These are phyloP conservation scores for Eupleurogrammus muticus DNA, from an alignment of 2,797 vertebrate genomes.

Conservation along the genomic window DNA sequence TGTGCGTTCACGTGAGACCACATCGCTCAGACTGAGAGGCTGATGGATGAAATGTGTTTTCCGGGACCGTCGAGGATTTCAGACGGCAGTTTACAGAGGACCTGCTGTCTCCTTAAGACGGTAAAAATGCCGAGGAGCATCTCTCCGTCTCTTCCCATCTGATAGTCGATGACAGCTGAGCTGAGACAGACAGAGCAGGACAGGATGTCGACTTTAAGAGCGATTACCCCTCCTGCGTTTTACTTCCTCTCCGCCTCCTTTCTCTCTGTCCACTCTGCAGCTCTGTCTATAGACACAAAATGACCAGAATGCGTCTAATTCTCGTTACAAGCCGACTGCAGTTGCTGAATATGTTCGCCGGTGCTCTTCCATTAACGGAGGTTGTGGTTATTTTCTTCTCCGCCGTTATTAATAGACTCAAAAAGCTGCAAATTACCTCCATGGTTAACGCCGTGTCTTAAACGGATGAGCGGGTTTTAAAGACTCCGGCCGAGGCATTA, in stretches of 20 bases:
- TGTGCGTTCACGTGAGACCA: no score
- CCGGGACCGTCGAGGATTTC: neutral
- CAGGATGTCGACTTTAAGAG: constrained; percentile 47
- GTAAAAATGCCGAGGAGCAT: constrained; percentile 45
- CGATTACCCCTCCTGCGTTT: constrained; percentile 48
- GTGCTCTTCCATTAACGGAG: constrained; percentile 10
- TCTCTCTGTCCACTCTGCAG: constrained; percentile 1
- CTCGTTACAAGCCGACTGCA: neutral
- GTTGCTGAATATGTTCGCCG: no score
- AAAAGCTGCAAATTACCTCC: constrained; percentile 44
- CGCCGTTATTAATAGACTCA: constrained; percentile 51
- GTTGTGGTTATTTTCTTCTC: constrained; percentile 47
- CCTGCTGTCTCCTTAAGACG: constrained; percentile 13
- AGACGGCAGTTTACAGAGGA: constrained; percentile 14
- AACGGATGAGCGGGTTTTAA: constrained; percentile 59
- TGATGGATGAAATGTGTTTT: neutral
- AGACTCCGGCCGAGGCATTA: constrained; percentile 40
- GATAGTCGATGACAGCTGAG: constrained; percentile 66
- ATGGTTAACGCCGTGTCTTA: constrained; percentile 38
- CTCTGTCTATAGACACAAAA: constrained; percentile 1
- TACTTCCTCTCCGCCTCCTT: constrained; percentile 33
- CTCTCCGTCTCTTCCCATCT: constrained; percentile 57
- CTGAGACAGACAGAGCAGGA: constrained; percentile 60
- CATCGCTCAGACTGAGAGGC: neutral
- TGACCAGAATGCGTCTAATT: neutral